These are phyloP conservation scores for Netelia virgata DNA, from an alignment of 2,888 invertebrate genomes.

Conservation along the genomic window DNA sequence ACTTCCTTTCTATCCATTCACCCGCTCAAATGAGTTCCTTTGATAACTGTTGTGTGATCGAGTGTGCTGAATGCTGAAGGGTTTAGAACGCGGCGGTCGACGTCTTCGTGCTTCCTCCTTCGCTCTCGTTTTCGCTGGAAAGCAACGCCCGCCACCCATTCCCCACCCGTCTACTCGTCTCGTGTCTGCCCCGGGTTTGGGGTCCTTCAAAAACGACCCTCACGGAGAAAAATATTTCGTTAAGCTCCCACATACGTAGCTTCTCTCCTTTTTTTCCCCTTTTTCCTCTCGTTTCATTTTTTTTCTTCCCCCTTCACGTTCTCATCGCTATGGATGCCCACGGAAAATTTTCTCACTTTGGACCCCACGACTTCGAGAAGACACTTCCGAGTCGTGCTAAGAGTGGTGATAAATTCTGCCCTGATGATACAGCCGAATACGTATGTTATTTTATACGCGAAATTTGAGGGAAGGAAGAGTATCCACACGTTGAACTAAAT, in stretches of 20 bases:
- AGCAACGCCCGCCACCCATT: constrained; percentile 23
- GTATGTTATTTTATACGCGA: background rate
- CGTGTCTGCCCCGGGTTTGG: constrained; percentile 26
- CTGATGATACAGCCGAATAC: background rate
- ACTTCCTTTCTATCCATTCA: constrained; percentile 74
- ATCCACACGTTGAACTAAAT: too few relatives aligned
- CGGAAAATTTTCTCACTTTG: constrained; percentile 40
- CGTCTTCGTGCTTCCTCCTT: constrained; percentile 61
- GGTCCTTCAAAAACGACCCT: constrained; percentile 34
- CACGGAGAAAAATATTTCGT: constrained; percentile 61
- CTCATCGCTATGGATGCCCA: constrained; percentile 3
- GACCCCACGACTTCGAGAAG: constrained; percentile 1
- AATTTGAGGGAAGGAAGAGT: background rate
- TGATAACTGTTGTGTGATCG: constrained; percentile 85
- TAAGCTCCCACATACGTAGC: constrained; percentile 62
- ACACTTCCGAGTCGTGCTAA: constrained; percentile 18
- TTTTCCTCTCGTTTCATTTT: constrained; percentile 15
- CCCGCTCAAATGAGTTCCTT: constrained; percentile 80
- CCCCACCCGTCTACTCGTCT: constrained; percentile 20
- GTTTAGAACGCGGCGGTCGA: constrained; percentile 77
- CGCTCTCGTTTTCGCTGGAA: constrained; percentile 57
- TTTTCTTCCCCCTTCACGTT: constrained; percentile 5
- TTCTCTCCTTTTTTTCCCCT: constrained; percentile 10
- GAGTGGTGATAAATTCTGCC: background rate
- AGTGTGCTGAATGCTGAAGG: constrained; percentile 84